A percentile compares a stretch with the other conserved stretches of the same genome.
Conservation (phyloP, 1,140 invertebrate species). For the Solenopsis fugax region DNA sequence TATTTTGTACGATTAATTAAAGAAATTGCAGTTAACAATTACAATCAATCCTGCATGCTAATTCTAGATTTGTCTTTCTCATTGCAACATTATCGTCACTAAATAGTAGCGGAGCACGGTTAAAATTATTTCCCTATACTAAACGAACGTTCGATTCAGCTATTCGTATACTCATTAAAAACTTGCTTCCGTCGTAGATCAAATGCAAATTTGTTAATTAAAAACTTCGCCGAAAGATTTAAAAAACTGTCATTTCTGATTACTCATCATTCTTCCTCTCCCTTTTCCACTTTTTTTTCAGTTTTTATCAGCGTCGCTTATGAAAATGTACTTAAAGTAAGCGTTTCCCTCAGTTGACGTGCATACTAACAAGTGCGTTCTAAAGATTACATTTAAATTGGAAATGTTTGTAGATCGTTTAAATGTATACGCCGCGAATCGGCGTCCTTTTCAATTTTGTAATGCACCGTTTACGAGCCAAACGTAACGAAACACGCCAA, state of each 20-base stretch:
- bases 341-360: neutral
- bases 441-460: constrained; percentile 27
- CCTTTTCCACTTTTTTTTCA: neutral
- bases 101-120: neutral
- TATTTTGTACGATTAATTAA: neutral
- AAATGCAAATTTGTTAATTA: constrained; percentile 67
- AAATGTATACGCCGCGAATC: neutral
- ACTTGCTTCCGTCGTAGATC: constrained; percentile 38
- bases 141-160: constrained; percentile 5
- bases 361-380: constrained; percentile 38
- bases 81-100: neutral
- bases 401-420: constrained; percentile 33
- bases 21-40: neutral
- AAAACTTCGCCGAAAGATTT: constrained; percentile 47
- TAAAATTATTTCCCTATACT: constrained; percentile 15
- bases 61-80: neutral
- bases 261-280: neutral
- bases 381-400: constrained; percentile 65
- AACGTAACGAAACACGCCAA: neutral
- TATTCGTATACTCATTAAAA: constrained; percentile 46
- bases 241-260: constrained; percentile 49
- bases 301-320: neutral
- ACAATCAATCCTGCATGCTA: neutral
- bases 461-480: constrained; percentile 32
- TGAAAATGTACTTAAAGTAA: constrained; percentile 37